phyloP scores from a whole-genome alignment of 1,140 invertebrate species.

The Drosophila athabasca region DNA sequence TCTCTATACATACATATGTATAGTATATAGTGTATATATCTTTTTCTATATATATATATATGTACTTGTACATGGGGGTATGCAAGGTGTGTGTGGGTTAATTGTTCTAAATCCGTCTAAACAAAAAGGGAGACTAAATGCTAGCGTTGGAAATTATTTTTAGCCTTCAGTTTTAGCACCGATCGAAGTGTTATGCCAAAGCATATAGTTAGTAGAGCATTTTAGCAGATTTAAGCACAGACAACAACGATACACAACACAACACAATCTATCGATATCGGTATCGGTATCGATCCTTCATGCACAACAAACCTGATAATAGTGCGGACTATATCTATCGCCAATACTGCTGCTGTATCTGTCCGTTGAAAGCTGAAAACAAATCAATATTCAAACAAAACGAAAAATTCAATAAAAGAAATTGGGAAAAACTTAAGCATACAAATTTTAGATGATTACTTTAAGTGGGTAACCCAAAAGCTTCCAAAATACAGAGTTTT shows the following conservation, averaged over 20 bases:
- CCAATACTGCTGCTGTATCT: constrained; percentile 79
- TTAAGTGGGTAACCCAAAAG: too few species aligned
- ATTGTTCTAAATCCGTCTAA: constrained; percentile 41
- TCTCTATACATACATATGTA: too few species aligned
- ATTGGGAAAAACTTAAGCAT: constrained; percentile 1
- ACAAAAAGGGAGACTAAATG: constrained; percentile 29
- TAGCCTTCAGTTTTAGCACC: constrained; percentile 24
- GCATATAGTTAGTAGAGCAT: constrained; percentile 9
- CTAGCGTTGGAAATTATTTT: constrained; percentile 24
- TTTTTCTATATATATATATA: constrained; percentile 13
- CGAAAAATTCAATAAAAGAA: constrained; percentile 4
- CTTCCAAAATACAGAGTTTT: too few species aligned
- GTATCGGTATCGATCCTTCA: background rate
- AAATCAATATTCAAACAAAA: constrained; percentile 1
- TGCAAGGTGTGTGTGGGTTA: constrained; percentile 47
- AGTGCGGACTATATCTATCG: constrained; percentile 79
- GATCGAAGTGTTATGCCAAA: background rate
- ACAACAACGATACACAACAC: constrained; percentile 3
- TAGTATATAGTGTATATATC: constrained; percentile 13
- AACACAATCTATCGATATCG: background rate
- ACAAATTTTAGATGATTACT: background rate
- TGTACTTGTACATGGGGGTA: background rate
- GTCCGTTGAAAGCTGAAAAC: constrained; percentile 71
- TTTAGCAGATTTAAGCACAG: constrained; percentile 1
- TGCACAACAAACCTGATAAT: constrained; percentile 77